Evolutionary conservation across 2,113 vertebrate species (phyloP).

Genomic region (Hemichromis elongatus): DNA sequence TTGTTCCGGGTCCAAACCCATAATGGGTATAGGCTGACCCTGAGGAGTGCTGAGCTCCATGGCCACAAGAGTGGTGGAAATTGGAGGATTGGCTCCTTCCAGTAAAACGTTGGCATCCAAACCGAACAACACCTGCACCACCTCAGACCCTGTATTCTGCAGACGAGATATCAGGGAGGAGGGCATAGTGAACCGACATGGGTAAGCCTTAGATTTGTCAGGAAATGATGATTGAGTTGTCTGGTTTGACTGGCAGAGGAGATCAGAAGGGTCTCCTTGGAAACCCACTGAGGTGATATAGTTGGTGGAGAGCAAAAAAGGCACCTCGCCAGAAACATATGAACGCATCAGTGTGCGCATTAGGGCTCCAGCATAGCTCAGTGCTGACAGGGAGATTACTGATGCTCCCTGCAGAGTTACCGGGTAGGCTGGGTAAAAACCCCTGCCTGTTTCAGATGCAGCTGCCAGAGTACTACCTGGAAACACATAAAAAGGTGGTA

Average conservation of each 20-base stretch:
- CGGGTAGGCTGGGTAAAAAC: not conserved
- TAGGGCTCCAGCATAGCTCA: slow-evolving; percentile 56
- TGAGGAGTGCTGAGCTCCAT: slow-evolving; percentile 74
- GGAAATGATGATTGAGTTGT: not conserved
- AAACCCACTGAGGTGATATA: slow-evolving; percentile 62
- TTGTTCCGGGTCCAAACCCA: slow-evolving; percentile 54
- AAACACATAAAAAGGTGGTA: not conserved
- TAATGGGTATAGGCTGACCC: slow-evolving; percentile 63
- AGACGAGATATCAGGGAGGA: slow-evolving; percentile 46
- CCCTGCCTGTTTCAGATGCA: not conserved
- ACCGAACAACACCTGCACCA: slow-evolving; percentile 70
- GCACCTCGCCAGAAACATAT: slow-evolving; percentile 33
- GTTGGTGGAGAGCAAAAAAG: slow-evolving; percentile 49
- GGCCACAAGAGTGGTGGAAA: slow-evolving; percentile 71
- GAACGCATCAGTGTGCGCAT: slow-evolving; percentile 63
- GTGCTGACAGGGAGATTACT: slow-evolving; percentile 26
- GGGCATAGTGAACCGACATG: slow-evolving; percentile 67
- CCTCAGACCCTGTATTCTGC: slow-evolving; percentile 45
- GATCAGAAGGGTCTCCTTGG: slow-evolving; percentile 56
- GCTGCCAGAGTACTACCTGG: slow-evolving; percentile 67
- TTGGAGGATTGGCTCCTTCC: slow-evolving; percentile 50
- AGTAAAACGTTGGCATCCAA: slow-evolving; percentile 49
- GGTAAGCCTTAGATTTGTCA: not conserved
- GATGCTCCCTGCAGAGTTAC: slow-evolving; percentile 3
- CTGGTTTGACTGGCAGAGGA: slow-evolving; percentile 54